Percentiles rank a stretch among this genome's conserved stretches.
Conservation (phyloP, 2,113 vertebrate species). For the Otus sunia region DNA sequence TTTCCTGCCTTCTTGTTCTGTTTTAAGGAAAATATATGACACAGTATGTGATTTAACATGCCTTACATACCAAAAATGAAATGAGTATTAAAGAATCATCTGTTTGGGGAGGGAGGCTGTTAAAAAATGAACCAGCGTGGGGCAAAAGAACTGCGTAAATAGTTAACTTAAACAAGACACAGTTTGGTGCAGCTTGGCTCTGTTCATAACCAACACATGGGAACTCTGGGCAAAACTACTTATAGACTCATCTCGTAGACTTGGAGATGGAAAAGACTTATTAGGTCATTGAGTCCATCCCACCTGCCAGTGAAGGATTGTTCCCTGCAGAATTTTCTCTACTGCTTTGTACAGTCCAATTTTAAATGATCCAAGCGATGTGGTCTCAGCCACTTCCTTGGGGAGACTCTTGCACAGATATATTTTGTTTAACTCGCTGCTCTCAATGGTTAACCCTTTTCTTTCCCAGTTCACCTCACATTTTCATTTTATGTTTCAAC, state of each 20-base stretch:
- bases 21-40: background rate
- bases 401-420: constrained; percentile 26
- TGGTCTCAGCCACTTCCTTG: constrained; percentile 45
- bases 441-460: constrained; percentile 53
- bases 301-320: constrained; percentile 61
- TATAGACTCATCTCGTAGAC: constrained; percentile 16
- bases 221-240: constrained; percentile 19
- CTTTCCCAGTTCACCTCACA: background rate
- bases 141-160: background rate
- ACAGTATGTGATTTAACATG: background rate
- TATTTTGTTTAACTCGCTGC: constrained; percentile 12
- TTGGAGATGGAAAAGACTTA: constrained; percentile 30
- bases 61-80: background rate
- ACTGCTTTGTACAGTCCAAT: constrained; percentile 33
- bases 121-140: background rate
- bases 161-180: background rate
- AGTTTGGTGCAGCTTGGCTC: constrained; percentile 23
- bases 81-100: background rate
- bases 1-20: background rate
- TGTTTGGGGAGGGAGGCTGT: background rate
- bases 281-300: constrained; percentile 39
- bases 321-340: constrained; percentile 40
- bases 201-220: background rate
- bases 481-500: background rate
- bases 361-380: constrained; percentile 56